These are phyloP conservation scores for Leptobrachium ailaonicum DNA, from an alignment of 2,113 vertebrate species.

Conservation along the genomic window DNA sequence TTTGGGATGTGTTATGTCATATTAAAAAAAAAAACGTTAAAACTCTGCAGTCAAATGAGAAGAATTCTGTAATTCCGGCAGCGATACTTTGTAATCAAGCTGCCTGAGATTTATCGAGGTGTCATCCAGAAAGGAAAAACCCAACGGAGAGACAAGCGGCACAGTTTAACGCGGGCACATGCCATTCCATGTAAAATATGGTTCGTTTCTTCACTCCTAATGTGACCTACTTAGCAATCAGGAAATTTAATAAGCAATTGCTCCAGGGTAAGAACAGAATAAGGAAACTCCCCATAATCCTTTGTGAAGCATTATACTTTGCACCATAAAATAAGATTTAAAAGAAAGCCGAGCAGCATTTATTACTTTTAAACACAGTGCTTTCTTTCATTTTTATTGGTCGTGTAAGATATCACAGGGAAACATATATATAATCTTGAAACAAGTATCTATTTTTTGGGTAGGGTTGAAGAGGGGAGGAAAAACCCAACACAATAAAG, in stretches of 20 bases:
- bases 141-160: background rate
- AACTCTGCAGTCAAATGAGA: background rate
- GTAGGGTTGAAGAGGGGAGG: no score
- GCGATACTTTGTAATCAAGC: no score
- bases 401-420: no score
- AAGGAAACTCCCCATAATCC: background rate
- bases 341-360: background rate
- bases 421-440: no score
- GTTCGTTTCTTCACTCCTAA: background rate
- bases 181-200: background rate
- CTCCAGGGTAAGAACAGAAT: background rate
- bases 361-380: background rate
- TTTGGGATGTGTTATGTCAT: background rate
- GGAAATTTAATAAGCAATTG: background rate
- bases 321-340: background rate
- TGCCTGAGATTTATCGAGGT: no score
- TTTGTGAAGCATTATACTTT: background rate
- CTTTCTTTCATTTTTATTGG: no score
- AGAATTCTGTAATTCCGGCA: background rate
- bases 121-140: background rate
- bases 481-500: no score
- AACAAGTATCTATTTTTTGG: no score
- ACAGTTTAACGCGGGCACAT: no score
- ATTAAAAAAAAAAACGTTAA: no score
- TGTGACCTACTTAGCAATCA: background rate